Evolutionary conservation across 2,113 vertebrate genomes (phyloP).

Genomic region (Pygoscelis adeliae): DNA sequence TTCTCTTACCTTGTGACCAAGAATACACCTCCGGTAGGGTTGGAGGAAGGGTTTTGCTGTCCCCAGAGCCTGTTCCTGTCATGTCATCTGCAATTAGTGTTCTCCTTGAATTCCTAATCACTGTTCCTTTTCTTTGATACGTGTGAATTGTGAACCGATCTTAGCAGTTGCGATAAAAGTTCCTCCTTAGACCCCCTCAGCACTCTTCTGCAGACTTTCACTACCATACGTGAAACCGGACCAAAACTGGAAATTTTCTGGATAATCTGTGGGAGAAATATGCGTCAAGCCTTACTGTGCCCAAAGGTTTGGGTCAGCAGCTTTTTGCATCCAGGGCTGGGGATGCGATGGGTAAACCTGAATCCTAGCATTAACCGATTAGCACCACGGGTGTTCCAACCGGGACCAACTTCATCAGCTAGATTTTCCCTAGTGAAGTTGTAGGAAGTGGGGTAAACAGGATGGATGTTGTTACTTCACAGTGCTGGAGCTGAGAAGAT

Average conservation of each 20-base stretch:
- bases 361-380: not conserved
- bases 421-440: not conserved
- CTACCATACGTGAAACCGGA: not conserved
- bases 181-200: not conserved
- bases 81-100: not conserved
- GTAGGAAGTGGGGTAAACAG: not conserved
- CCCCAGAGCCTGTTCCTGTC: not conserved
- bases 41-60: not conserved
- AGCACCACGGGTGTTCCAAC: not conserved
- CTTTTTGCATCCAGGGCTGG: not conserved
- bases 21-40: not conserved
- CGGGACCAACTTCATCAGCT: not conserved
- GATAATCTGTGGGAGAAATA: not conserved
- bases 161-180: not conserved
- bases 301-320: not conserved
- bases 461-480: not conserved
- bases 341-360: not conserved
- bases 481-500: not conserved
- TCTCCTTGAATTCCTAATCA: not conserved
- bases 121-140: not conserved
- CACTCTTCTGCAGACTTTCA: not conserved
- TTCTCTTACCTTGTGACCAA: not conserved
- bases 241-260: not conserved
- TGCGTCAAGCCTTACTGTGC: not conserved
- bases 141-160: not conserved